A percentile compares a stretch with the other conserved stretches of the same genome.
Conservation (phyloP, 2,797 vertebrate species). For the Anabas testudineus region DNA sequence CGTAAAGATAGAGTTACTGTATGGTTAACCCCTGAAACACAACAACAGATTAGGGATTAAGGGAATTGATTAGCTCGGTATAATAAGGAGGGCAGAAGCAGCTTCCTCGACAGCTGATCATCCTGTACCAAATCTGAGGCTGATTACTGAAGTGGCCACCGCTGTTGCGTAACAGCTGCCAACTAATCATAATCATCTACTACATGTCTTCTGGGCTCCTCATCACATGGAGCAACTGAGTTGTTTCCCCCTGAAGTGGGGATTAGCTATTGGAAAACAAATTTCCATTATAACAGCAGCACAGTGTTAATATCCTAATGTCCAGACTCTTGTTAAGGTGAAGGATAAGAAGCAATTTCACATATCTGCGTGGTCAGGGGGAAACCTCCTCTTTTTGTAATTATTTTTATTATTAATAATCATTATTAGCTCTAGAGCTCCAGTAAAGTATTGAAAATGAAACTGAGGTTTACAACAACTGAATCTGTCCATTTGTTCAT, state of each 20-base stretch:
- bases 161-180: slow-evolving; percentile 72
- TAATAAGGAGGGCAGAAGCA: slow-evolving; percentile 20
- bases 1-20: neutral
- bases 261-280: slow-evolving; percentile 61
- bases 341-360: slow-evolving; percentile 16
- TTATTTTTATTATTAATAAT: no score
- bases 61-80: neutral
- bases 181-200: slow-evolving; percentile 72
- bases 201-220: slow-evolving; percentile 36
- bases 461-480: no score
- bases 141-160: slow-evolving; percentile 71
- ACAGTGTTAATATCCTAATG: slow-evolving; percentile 4
- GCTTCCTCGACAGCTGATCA: slow-evolving; percentile 43
- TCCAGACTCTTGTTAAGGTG: slow-evolving; percentile 11
- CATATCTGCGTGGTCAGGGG: neutral
- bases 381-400: no score
- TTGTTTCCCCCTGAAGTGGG: slow-evolving; percentile 30
- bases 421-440: no score
- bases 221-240: slow-evolving; percentile 24
- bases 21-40: neutral
- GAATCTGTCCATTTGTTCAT: neutral
- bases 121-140: slow-evolving; percentile 50
- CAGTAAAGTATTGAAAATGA: no score
- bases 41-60: slow-evolving; percentile 4
- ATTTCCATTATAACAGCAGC: slow-evolving; percentile 14